Conservation (phyloP, 2,113 vertebrate species). For the Acinonyx jubatus region DNA sequence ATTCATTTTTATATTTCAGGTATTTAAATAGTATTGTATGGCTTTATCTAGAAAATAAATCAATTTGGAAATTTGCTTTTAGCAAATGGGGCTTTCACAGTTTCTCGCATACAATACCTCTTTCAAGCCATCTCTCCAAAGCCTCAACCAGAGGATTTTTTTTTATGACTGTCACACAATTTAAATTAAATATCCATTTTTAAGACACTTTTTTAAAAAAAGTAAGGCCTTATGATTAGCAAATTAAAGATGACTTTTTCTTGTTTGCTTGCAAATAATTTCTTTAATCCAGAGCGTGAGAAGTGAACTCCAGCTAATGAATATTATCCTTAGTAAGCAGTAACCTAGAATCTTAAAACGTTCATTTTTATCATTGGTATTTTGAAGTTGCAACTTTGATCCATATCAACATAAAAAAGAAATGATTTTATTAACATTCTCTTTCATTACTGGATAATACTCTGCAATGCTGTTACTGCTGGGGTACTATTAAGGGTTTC, state of each 20-base stretch:
- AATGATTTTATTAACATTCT: conserved; percentile 74
- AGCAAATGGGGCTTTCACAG: conserved; percentile 61
- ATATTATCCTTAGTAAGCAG: conserved; percentile 71
- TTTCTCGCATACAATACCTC: conserved; percentile 49
- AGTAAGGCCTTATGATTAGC: conserved; percentile 69
- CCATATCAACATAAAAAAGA: conserved; percentile 71
- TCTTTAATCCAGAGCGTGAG: conserved; percentile 49
- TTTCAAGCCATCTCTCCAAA: conserved; percentile 52
- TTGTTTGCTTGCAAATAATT: conserved; percentile 67
- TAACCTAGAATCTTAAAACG: conserved; percentile 73
- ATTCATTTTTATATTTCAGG: conserved; percentile 62
- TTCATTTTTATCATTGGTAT: conserved; percentile 70
- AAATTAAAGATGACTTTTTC: conserved; percentile 68
- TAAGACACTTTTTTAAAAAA: conserved; percentile 72
- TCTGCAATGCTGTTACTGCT: not conserved
- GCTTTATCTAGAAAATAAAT: conserved; percentile 73
- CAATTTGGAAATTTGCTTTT: conserved; percentile 77
- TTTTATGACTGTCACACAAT: conserved; percentile 83
- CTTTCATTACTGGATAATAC: conserved; percentile 69
- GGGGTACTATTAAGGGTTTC: conserved; percentile 34
- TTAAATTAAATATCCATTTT: conserved; percentile 88
- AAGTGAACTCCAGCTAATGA: conserved; percentile 75
- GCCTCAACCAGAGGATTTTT: conserved; percentile 80
- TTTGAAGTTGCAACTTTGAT: conserved; percentile 77
- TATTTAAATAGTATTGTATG: conserved; percentile 65